Conservation (phyloP, 1,140 invertebrate species). For the Lepidotrigona ventralis region DNA sequence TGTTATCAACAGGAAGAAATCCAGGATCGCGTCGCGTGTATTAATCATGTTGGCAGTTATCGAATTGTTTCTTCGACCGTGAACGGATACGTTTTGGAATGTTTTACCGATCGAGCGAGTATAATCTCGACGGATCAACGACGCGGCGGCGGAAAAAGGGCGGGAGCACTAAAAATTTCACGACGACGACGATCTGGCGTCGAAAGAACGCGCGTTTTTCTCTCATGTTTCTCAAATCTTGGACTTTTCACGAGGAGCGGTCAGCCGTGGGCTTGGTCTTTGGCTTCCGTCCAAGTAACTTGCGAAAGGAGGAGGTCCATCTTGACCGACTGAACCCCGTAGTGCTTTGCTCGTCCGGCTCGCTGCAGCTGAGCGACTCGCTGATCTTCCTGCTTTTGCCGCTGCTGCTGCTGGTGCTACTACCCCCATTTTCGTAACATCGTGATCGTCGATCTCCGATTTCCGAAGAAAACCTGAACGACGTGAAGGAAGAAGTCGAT, state of each 20-base stretch:
- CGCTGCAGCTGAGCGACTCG: slow-evolving; percentile 67
- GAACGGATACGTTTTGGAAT: slow-evolving; percentile 24
- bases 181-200: slow-evolving; percentile 35
- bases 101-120: slow-evolving; percentile 32
- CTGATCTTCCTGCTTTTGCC: slow-evolving; percentile 74
- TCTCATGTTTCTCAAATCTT: slow-evolving; percentile 36
- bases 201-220: slow-evolving; percentile 4
- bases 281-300: slow-evolving; percentile 79
- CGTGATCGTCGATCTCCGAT: slow-evolving; percentile 76
- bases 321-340: slow-evolving; percentile 73
- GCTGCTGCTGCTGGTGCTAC: slow-evolving; percentile 66
- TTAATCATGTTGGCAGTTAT: slow-evolving; percentile 45
- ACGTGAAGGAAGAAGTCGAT: neutral
- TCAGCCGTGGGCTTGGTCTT: slow-evolving; percentile 64
- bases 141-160: slow-evolving; percentile 20
- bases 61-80: slow-evolving; percentile 8
- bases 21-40: neutral
- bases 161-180: slow-evolving; percentile 43
- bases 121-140: slow-evolving; percentile 19
- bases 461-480: slow-evolving; percentile 76
- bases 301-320: slow-evolving; percentile 82
- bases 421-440: slow-evolving; percentile 73
- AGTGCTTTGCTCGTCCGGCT: slow-evolving; percentile 59
- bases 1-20: slow-evolving; percentile 15
- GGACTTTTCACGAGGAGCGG: slow-evolving; percentile 35